Base-by-base conservation (phyloP, 2,888 invertebrate species). In the Eristalis arbustorum region DNA sequence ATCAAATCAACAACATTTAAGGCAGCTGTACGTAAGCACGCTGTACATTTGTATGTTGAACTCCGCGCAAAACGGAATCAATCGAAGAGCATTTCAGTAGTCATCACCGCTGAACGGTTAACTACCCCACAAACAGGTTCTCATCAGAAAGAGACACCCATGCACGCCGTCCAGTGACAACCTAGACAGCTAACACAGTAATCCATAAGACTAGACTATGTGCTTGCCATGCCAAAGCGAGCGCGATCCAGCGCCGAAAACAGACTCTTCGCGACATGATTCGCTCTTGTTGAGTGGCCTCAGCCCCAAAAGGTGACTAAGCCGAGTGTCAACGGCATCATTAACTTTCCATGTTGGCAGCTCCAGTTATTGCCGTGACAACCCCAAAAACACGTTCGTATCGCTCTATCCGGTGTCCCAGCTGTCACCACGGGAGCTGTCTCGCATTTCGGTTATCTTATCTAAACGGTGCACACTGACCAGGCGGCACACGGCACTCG, bases 401-500 rank as follows among this genome's bases (percentile, higher is more conserved):
- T 74, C 63, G 49, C 49, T 64, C 56, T 40, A 81, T 77, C 72
- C 31, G 10, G 31, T 31, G 31, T 31, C 6, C 40, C 57, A 78
- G 73, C 57, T 61, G 76, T 75, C 75, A 76, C 59, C 80, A 76
- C 84, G 68, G 76, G 67, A 84, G 81, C 81, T 76, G 72, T 63
- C 72, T 61, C 72, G 63, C 72, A 73, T 68, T 76, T 81, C 63
- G 18, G 67, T 81, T 71, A 76, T 84, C 84, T 84, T 84, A 84
- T 84, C 80, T 75, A 72, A 84, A 80, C 74, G 66, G 64, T 69
- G 49, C 49, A 49, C 49, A 18, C 42, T 42, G 59, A 22, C 42
- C 78, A 63, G 64, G 67, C 57, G 0, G 49, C 34, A 18, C 61
- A 49, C 31, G 23, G 59, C 40, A 31, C 31, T 31, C 31, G 31